phyloP scores from a whole-genome alignment of 2,113 vertebrate genomes.

The Periophthalmus modestus region DNA sequence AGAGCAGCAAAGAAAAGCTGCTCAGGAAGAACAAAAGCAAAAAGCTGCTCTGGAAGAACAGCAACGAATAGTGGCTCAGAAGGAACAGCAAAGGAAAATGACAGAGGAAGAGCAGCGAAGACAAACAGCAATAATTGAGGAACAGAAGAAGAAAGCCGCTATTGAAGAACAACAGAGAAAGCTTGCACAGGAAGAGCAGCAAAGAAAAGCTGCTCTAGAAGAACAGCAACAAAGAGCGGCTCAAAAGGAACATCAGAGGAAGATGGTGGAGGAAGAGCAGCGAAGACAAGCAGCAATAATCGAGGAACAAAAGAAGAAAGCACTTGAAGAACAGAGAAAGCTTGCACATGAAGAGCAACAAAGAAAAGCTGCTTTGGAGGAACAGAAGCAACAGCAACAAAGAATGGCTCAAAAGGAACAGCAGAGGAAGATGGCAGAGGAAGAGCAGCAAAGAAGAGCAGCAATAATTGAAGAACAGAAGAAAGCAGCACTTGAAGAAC shows the following conservation, averaged over 20 bases:
- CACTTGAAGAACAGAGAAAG: constrained; percentile 21
- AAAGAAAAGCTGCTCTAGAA: not conserved
- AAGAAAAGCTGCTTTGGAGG: not conserved
- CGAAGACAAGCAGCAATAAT: not conserved
- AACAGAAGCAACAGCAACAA: not conserved
- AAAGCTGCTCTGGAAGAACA: constrained; percentile 18
- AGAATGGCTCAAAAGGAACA: not conserved
- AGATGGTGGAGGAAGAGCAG: constrained; percentile 5
- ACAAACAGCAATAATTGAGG: constrained; percentile 8
- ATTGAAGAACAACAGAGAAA: constrained; percentile 4
- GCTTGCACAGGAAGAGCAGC: not conserved
- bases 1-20: not conserved
- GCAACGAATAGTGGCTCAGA: not conserved
- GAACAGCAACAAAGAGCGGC: constrained; percentile 11
- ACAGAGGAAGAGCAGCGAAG: constrained; percentile 4
- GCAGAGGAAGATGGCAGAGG: not conserved
- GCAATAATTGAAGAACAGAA: constrained; percentile 6
- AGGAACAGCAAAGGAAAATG: constrained; percentile 12
- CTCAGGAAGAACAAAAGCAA: not conserved
- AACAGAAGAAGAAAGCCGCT: constrained; percentile 6
- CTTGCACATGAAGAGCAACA: not conserved
- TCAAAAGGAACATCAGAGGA: not conserved
- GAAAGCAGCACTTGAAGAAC: constrained; percentile 19
- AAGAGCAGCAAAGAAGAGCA: constrained; percentile 16
- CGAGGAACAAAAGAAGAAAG: constrained; percentile 11